Evolutionary conservation across 2,113 vertebrate species (phyloP).

Genomic region (Argyrosomus japonicus): DNA sequence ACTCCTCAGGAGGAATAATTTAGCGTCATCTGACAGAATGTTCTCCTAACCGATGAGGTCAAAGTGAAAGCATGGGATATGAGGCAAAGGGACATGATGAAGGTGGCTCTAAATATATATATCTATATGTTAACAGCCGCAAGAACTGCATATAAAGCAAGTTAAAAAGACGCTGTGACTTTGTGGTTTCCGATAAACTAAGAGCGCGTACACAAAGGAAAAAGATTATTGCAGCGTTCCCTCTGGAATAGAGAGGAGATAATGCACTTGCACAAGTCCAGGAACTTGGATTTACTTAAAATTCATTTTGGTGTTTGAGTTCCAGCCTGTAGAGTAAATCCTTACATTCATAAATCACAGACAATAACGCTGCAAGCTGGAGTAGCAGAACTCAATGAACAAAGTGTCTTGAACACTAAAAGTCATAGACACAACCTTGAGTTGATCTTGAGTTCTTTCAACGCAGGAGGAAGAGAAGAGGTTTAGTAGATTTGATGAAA

Average conservation of each 20-base stretch:
- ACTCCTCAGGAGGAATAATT: conserved; percentile 7
- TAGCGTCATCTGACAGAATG: neutral
- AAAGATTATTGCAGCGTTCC: neutral
- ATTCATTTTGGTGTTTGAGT: conserved; percentile 8
- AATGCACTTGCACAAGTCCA: neutral
- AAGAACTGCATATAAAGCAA: conserved; percentile 8
- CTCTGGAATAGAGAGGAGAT: conserved; percentile 5
- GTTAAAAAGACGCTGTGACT: conserved; percentile 21
- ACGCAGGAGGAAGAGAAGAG: neutral
- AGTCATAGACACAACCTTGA: conserved; percentile 45
- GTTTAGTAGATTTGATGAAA: conserved; percentile 9
- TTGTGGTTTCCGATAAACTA: conserved; percentile 14
- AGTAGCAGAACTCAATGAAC: conserved; percentile 8
- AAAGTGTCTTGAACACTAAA: conserved; percentile 28
- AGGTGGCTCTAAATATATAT: neutral
- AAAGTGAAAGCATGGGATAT: conserved; percentile 7
- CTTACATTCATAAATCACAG: conserved; percentile 21
- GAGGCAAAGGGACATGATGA: neutral
- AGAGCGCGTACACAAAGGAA: conserved; percentile 8
- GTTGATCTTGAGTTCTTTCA: conserved; percentile 18
- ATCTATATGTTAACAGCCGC: conserved; percentile 4
- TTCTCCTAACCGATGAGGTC: neutral
- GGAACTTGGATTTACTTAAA: conserved; percentile 5
- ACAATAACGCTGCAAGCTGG: neutral
- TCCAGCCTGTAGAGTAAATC: conserved; percentile 14